A percentile compares a stretch with the other conserved stretches of the same genome.
Conservation (phyloP, 2,888 invertebrate genomes). For the Polydrusus cervinus region DNA sequence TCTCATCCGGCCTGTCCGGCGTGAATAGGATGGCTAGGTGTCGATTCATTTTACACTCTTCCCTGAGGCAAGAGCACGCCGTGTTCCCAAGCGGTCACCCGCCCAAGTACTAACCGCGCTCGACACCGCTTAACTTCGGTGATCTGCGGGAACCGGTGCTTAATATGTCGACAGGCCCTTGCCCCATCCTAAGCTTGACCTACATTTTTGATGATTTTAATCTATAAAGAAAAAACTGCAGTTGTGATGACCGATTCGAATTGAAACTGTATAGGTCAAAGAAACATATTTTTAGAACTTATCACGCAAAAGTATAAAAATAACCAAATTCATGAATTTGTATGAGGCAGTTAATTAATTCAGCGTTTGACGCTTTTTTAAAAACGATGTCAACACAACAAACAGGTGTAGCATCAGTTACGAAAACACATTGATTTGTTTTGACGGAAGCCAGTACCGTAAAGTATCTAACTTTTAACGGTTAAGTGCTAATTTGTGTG, state of each 20-base stretch:
- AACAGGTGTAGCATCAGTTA: conserved; percentile 15
- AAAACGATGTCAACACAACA: conserved; percentile 25
- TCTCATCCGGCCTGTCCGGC: too few relatives aligned
- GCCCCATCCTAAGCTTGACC: too few relatives aligned
- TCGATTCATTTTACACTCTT: too few relatives aligned
- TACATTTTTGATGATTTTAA: too few relatives aligned
- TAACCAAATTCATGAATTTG: conserved; percentile 19
- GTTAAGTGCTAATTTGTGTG: conserved; percentile 19
- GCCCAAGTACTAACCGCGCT: too few relatives aligned
- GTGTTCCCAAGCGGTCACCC: too few relatives aligned
- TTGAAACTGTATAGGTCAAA: conserved; percentile 2
- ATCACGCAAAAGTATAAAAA: conserved; percentile 2
- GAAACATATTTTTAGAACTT: conserved; percentile 9
- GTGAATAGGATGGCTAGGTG: too few relatives aligned
- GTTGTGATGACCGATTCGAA: neutral
- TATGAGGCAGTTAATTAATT: conserved; percentile 21
- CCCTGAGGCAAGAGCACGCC: too few relatives aligned
- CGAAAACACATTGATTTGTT: conserved; percentile 12
- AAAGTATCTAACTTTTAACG: conserved; percentile 6
- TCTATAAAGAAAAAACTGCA: too few relatives aligned
- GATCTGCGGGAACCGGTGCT: too few relatives aligned
- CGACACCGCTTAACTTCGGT: too few relatives aligned
- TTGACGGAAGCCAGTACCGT: conserved; percentile 24
- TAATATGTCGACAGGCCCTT: too few relatives aligned
- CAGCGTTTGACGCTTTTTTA: conserved; percentile 13